A percentile compares a stretch with the other conserved stretches of the same genome.
Conservation (phyloP, 2,113 vertebrate species). For the Apeltes quadracus region DNA sequence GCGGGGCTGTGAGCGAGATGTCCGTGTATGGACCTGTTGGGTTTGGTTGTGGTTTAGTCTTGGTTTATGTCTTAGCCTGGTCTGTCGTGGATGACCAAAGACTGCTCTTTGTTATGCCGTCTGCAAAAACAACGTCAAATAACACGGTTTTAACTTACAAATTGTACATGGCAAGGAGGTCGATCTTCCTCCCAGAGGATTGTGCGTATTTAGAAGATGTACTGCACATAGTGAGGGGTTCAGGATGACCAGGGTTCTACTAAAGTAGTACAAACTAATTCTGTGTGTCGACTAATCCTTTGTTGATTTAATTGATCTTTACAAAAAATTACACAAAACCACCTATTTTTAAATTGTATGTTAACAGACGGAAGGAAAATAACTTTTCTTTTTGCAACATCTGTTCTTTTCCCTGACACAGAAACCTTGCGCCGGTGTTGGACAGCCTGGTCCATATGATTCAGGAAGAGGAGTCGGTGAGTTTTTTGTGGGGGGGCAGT, state of each 20-base stretch:
- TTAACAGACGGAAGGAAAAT: no score
- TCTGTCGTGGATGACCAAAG: background rate
- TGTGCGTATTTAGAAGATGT: background rate
- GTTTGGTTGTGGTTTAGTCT: slow-evolving; percentile 3
- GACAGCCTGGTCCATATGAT: slow-evolving; percentile 98
- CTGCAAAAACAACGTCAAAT: background rate
- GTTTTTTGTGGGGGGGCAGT: slow-evolving; percentile 51
- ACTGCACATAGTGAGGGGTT: background rate
- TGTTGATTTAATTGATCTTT: no score
- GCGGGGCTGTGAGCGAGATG: background rate
- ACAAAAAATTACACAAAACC: no score
- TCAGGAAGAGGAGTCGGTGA: slow-evolving; percentile 98
- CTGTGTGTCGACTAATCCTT: no score
- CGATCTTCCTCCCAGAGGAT: background rate
- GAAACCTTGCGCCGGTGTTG: slow-evolving; percentile 94
- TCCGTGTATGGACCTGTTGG: background rate
- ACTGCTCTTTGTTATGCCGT: background rate
- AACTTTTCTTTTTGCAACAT: background rate
- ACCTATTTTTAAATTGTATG: no score
- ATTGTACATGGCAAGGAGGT: background rate
- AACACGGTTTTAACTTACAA: background rate
- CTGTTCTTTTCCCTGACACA: slow-evolving; percentile 64
- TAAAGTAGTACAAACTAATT: background rate
- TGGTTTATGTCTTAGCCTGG: background rate
- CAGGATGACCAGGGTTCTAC: background rate